A percentile compares a stretch with the other conserved stretches of the same genome.
Evolutionary conservation across 2,113 vertebrate species (phyloP).

Genomic region (Chaetops frenatus): DNA sequence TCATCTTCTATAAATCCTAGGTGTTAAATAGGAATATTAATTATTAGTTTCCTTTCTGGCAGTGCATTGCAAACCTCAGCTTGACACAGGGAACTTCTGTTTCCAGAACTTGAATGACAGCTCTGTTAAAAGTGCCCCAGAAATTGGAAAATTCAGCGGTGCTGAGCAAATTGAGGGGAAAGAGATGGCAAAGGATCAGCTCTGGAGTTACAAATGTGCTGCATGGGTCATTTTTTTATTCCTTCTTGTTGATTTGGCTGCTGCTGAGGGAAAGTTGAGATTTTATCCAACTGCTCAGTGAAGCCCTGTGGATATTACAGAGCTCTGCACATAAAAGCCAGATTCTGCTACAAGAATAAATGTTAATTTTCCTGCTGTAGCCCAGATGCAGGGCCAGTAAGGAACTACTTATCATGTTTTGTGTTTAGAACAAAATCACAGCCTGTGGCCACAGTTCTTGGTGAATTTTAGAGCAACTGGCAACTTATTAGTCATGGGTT

Average conservation of each 20-base stretch:
- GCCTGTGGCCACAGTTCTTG: background rate
- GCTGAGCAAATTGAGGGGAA: background rate
- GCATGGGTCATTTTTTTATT: background rate
- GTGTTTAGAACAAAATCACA: background rate
- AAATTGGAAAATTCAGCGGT: background rate
- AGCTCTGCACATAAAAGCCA: background rate
- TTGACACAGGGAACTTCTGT: background rate
- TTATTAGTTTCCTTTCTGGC: background rate
- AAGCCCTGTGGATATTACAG: background rate
- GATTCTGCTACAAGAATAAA: background rate
- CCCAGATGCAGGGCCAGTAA: background rate
- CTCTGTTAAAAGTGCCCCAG: background rate
- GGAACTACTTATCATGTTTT: background rate
- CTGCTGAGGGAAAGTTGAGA: background rate
- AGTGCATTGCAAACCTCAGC: background rate
- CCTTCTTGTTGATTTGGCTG: background rate
- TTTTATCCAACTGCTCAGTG: background rate
- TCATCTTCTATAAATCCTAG: background rate
- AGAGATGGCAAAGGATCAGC: background rate
- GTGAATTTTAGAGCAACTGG: background rate
- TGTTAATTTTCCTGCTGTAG: background rate
- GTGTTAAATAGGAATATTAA: background rate
- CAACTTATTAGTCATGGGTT: background rate
- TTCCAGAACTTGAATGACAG: background rate
- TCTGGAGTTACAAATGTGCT: background rate